phyloP scores from a whole-genome alignment of 2,888 invertebrate genomes.

The Synergus umbraculus region DNA sequence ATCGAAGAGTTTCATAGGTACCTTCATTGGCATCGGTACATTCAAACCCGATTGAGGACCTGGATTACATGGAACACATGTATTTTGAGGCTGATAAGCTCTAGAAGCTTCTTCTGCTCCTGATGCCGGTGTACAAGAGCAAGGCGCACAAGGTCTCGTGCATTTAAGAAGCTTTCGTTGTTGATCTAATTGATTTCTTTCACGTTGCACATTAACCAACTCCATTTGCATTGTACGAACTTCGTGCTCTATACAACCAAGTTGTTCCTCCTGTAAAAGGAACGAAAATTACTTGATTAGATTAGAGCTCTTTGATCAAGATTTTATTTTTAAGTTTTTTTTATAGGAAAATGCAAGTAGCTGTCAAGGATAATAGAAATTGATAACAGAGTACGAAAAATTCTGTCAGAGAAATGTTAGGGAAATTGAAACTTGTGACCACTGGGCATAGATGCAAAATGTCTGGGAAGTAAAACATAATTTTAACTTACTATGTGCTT shows the following conservation, averaged over 20 bases:
- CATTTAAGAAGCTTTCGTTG: conserved; percentile 74
- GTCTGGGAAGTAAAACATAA: background rate
- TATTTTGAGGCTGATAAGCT: background rate
- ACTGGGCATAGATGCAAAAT: too few relatives aligned
- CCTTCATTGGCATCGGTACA: conserved; percentile 44
- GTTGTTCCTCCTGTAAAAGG: conserved; percentile 80
- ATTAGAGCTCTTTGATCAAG: background rate
- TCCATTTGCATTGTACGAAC: conserved; percentile 80
- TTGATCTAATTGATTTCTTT: conserved; percentile 79
- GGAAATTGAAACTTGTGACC: too few relatives aligned
- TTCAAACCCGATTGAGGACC: conserved; percentile 18
- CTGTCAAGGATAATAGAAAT: background rate
- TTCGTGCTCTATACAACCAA: conserved; percentile 81
- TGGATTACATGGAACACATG: background rate
- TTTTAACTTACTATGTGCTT: conserved; percentile 72
- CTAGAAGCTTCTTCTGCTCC: background rate
- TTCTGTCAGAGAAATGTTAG: too few relatives aligned
- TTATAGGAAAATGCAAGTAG: background rate
- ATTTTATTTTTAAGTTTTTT: too few relatives aligned
- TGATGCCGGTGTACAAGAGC: conserved; percentile 65
- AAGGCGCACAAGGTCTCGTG: conserved; percentile 70
- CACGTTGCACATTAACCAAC: conserved; percentile 78
- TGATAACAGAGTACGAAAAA: background rate
- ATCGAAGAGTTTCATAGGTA: conserved; percentile 59
- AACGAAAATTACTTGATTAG: conserved; percentile 27